Base-by-base conservation (phyloP, 2,113 vertebrate genomes). In the Ciconia stormi region DNA sequence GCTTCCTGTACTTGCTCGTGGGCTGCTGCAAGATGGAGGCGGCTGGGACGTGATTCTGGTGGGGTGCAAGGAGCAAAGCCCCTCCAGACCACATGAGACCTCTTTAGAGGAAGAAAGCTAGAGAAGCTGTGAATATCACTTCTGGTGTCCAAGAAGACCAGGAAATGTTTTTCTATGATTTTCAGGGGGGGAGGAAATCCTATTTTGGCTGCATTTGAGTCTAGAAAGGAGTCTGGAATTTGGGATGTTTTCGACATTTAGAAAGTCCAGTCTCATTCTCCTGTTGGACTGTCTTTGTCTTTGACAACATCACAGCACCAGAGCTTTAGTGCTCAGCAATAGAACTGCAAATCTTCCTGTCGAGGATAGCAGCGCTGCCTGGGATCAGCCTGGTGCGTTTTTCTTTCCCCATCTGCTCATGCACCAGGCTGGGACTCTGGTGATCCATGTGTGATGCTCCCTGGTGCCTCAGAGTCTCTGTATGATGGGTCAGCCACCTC, bases 1-100 rank as follows among this genome's bases (percentile, higher is more conserved):
- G 4, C 23, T 80, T 79, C 26, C 27, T 15, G 13, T 40, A 46
- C 17, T 42, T 1, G 0, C 4, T 61, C 2, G 0, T 47, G 38
- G 5, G 16, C 30, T 44, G 3, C 73, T 29, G 20, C 14, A 62
- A 63, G 69, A 20, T 4, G 11, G 27, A 38, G 42, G 42, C 2
- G 3, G 4, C 42, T 46, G 38, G 53, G 76, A 90, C 26, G 4
- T 7, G 30, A 36, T 58, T 36, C 50, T 59, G 25, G 17, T 23
- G 21, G 40, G 11, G 11, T 42, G 29, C 16, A 47, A 55, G 59
- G 13, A 67, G 26, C 29, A 84, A 79, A 84, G 17, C 8, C 10
- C 26, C n/a, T 53, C 23, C 13, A 65, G 46, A 65, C 4, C 17
- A 40, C 6, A 10, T 8, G 8, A 66, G 18, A 20, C 13, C 4